Base-by-base conservation (phyloP, 2,113 vertebrate genomes). In the Tupaia chinensis region DNA sequence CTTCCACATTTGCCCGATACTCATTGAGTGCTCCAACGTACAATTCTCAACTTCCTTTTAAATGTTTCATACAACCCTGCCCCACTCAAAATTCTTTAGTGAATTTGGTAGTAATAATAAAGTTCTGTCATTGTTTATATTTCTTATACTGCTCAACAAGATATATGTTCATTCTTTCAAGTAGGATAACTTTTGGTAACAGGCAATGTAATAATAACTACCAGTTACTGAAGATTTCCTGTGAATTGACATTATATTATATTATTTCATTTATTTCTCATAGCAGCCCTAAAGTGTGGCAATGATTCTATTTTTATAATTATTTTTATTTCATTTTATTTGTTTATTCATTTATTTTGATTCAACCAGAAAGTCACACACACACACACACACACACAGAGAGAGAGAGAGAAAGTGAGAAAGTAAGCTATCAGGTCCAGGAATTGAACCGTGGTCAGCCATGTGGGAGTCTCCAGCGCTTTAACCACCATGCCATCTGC, bases 221-320 rank as follows among this genome's bases (percentile, higher is more conserved):
- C 20, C 4, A 25, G 44, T 88, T 79, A 70, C n/a, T 93, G 53
- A 80, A 22, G 2, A 91, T 14, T 1, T 44, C 68, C 7, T 92
- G 19, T 80, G 60, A 96, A 69, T 0, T 65, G 73, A 54, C 74
- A 74, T 54, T 79, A 1, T 14, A 65, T 22, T 61, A 10, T 13
- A 77, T 72, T 74, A n/a, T 70, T 93, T 93, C 20, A 44, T 74
- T 92, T 89, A 53, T 90, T 96, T 92, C 29, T 85, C 72, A 95
- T 8, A 92, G 68, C 58, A 92, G 69, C 25, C 25, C 15, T 68
- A 77, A 92, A 32, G 76, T 8, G 8, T 82, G 22, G 3, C 27
- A 27, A 79, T 23, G 66, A 58, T 84, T 83, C 25, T 70, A 44
- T 44, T 44, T 44, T 44, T 44, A 44, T 44, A 44, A 44, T 44